Evolutionary conservation across 1,140 invertebrate species (phyloP).

Genomic region (Drosophila sucinea): DNA sequence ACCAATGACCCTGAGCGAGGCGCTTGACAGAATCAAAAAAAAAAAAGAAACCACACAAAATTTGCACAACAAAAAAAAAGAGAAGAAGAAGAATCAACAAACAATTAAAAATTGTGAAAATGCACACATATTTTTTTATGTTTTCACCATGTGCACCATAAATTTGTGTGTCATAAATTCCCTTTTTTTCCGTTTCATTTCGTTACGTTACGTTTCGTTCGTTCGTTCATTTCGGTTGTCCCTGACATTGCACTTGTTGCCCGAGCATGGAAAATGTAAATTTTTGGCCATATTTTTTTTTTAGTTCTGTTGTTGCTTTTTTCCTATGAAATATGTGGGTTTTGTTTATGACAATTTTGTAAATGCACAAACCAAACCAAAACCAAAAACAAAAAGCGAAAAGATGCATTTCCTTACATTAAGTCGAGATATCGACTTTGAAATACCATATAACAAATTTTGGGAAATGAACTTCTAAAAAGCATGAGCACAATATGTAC

Average conservation of each 20-base stretch:
- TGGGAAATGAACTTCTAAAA: background rate
- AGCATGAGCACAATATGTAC: no score
- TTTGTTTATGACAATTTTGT: slow-evolving; percentile 54
- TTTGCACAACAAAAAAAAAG: slow-evolving; percentile 19
- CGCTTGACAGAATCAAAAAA: slow-evolving; percentile 63
- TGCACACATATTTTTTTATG: slow-evolving; percentile 55
- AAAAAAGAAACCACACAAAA: background rate
- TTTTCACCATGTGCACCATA: slow-evolving; percentile 70
- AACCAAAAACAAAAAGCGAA: background rate
- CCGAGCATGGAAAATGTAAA: slow-evolving; percentile 41
- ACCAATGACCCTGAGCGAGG: slow-evolving; percentile 66
- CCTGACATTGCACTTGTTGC: slow-evolving; percentile 69
- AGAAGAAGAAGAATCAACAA: slow-evolving; percentile 11
- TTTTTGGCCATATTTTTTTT: slow-evolving; percentile 22
- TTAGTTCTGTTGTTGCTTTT: slow-evolving; percentile 18
- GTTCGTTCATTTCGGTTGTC: slow-evolving; percentile 27
- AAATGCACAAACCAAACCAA: slow-evolving; percentile 18
- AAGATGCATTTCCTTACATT: background rate
- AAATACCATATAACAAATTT: background rate
- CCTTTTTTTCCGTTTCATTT: slow-evolving; percentile 35
- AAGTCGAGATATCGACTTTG: background rate
- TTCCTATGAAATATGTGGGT: slow-evolving; percentile 41
- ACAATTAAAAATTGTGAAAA: slow-evolving; percentile 44
- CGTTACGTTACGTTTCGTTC: background rate
- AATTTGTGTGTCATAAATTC: slow-evolving; percentile 65